Percentiles rank a stretch among this genome's conserved stretches.
Evolutionary conservation across 53 echinoderm and acorn worm species (phyloP).

Genomic region (Paracentrotus lividus): DNA sequence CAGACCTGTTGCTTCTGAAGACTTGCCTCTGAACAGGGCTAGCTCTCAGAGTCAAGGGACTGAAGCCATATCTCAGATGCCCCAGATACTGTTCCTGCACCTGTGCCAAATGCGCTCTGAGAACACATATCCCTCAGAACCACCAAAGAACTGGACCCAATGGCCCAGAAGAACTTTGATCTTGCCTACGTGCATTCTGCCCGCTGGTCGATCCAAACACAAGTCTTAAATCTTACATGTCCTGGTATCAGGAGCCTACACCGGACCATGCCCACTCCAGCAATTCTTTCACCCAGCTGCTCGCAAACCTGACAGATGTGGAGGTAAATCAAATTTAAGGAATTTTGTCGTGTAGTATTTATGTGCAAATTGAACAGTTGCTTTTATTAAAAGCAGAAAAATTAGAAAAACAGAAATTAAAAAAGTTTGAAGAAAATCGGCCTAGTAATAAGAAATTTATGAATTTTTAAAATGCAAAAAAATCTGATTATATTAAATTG

Average conservation of each 20-base stretch:
- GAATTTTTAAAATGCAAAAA: no score
- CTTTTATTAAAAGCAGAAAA: no score
- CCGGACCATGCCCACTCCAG: constrained; percentile 69
- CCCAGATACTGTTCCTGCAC: neutral
- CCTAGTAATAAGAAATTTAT: no score
- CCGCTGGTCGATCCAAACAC: constrained; percentile 70
- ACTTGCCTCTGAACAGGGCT: no score
- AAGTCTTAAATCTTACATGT: constrained; percentile 54
- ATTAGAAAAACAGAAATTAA: no score
- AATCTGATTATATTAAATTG: no score
- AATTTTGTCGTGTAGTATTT: neutral
- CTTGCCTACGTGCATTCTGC: constrained; percentile 73
- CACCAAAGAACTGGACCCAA: constrained; percentile 23
- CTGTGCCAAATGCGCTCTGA: neutral
- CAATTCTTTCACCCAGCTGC: constrained; percentile 66
- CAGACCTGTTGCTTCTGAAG: neutral
- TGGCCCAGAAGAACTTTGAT: constrained; percentile 69
- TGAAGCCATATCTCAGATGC: neutral
- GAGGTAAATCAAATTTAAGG: constrained; percentile 55
- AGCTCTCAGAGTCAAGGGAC: neutral
- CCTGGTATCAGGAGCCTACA: constrained; percentile 50
- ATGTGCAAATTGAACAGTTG: neutral
- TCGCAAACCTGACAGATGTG: constrained; percentile 69
- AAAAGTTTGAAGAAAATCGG: no score
- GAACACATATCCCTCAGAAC: neutral